Evolutionary conservation across 1,140 invertebrate genomes (phyloP), one percentile per base, ranked within the genome.

Genomic region (Plutomurus gul): DNA sequence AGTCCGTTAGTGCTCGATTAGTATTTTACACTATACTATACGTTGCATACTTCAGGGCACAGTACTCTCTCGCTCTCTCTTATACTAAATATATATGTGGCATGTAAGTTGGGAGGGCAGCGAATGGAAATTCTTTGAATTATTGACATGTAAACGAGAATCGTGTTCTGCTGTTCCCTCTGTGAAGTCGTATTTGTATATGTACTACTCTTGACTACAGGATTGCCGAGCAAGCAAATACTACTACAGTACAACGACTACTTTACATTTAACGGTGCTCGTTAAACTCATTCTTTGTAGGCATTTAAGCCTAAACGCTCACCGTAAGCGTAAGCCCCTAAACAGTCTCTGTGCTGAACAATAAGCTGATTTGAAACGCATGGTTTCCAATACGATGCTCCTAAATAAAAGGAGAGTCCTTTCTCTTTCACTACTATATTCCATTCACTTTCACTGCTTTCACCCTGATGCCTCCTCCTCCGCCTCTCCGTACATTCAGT

Each of bases 71-170:
- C n/a, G n/a, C n/a, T n/a, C n/a, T n/a, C n/a, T n/a, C n/a, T n/a
- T n/a, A n/a, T n/a, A n/a, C n/a, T n/a, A n/a, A n/a, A n/a, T n/a
- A n/a, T n/a, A n/a, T n/a, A n/a, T n/a, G n/a, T n/a, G n/a, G n/a
- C n/a, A n/a, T n/a, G n/a, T n/a, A n/a, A n/a, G n/a, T n/a, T n/a
- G n/a, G n/a, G 56, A 65, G 30, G 22, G 16, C 51, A 25, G 0
- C 20, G 25, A 56, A 56, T 56, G 25, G 56, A 33, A 33, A 65
- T 65, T 65, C 56, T 65, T 65, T 65, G 56, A 65, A 65, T 65
- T 65, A 65, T 65, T 65, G 56, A 65, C 56, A 65, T 65, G 56
- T 65, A 65, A 65, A 65, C 56, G 56, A 65, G 56, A 33, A 65
- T 27, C 10, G 56, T 25, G 27, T 36, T 18, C 56, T 30, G 30